Conservation (phyloP, 2,888 invertebrate genomes). For the Dicranocentrus wangi region DNA sequence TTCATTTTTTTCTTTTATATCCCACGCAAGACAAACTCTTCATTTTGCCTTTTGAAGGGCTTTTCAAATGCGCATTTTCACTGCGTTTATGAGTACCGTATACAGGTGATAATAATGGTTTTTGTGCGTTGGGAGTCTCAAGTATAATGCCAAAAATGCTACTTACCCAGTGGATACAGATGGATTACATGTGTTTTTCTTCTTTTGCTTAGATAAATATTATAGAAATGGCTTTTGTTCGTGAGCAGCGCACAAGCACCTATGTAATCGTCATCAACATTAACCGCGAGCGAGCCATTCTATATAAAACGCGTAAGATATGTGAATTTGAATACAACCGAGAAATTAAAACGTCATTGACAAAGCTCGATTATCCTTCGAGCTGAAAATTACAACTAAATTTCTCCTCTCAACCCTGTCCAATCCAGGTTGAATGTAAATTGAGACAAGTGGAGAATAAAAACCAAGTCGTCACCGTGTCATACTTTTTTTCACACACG, state of each 20-base stretch:
- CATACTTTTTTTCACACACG: not conserved
- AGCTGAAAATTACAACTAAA: no score
- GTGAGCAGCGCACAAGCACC: no score
- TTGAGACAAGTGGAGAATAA: no score
- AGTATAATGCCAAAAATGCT: slow-evolving; percentile 25
- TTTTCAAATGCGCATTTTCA: slow-evolving; percentile 31
- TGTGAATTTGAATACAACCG: no score
- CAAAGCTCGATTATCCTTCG: no score
- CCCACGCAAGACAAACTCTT: slow-evolving; percentile 58
- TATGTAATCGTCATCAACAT: no score
- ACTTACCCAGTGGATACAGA: slow-evolving; percentile 27
- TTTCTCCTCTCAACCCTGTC: no score
- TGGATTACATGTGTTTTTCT: slow-evolving; percentile 45
- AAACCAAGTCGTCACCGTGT: not conserved
- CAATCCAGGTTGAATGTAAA: no score
- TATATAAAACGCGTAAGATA: no score
- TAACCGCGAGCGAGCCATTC: no score
- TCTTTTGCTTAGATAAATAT: slow-evolving; percentile 15
- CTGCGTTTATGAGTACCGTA: not conserved
- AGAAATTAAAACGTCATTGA: no score
- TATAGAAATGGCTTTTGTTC: not conserved
- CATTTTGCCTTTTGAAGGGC: slow-evolving; percentile 64
- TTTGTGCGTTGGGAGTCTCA: slow-evolving; percentile 25
- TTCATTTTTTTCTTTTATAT: slow-evolving; percentile 53
- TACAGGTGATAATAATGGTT: slow-evolving; percentile 40